These are phyloP conservation scores for Galbula dea DNA, from an alignment of 2,113 vertebrate genomes.

Conservation along the genomic window DNA sequence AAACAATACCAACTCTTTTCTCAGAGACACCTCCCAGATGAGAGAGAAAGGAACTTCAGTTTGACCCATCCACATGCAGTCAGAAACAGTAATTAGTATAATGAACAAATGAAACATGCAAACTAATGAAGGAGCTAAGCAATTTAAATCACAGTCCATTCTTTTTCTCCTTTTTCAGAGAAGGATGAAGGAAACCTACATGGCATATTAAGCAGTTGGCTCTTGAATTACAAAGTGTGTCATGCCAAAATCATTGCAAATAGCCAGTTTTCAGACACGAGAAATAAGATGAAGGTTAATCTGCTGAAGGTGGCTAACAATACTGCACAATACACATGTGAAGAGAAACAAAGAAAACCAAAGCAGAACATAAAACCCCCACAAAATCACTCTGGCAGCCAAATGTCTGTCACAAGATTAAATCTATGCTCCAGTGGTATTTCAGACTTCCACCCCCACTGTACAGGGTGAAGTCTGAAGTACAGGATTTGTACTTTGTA, in stretches of 20 bases:
- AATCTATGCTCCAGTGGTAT: not conserved
- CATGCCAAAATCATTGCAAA: not conserved
- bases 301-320: not conserved
- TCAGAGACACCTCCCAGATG: not conserved
- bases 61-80: not conserved
- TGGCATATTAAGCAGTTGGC: conserved; percentile 18
- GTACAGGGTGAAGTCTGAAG: no score
- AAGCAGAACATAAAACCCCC: not conserved
- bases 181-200: not conserved
- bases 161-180: not conserved
- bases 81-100: not conserved
- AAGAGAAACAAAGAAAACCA: not conserved
- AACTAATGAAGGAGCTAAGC: not conserved
- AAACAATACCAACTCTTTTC: not conserved
- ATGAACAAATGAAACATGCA: not conserved
- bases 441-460: not conserved
- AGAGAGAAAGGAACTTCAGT: not conserved
- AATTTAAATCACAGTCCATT: conserved; percentile 1
- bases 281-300: not conserved
- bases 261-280: not conserved
- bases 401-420: not conserved
- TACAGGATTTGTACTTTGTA: no score
- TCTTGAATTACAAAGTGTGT: not conserved
- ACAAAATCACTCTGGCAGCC: not conserved
- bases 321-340: not conserved